A percentile compares a stretch with the other conserved stretches of the same genome.
These are phyloP conservation scores for Aphodius granarius DNA, from an alignment of 2,888 invertebrate species.

Conservation along the genomic window DNA sequence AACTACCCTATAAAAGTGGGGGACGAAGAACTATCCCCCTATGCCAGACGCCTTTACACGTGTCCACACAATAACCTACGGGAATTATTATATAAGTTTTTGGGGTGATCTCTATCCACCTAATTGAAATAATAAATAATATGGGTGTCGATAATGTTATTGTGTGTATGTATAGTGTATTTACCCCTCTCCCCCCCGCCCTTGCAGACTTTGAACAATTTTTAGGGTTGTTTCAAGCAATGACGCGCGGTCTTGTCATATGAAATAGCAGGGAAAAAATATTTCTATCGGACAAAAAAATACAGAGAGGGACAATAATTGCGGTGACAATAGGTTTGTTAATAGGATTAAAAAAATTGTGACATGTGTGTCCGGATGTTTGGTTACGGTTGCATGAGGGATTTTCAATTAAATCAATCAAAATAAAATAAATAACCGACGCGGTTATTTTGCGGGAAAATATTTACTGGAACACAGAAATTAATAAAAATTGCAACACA, in stretches of 20 bases:
- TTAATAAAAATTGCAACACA: too few species aligned
- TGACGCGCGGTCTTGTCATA: neutral
- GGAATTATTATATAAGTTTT: slow-evolving; percentile 7
- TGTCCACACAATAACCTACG: slow-evolving; percentile 5
- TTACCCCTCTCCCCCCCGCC: too few species aligned
- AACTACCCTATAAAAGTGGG: neutral
- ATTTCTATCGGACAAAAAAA: neutral
- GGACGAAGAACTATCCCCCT: slow-evolving; percentile 6
- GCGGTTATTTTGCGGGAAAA: too few species aligned
- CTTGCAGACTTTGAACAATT: neutral
- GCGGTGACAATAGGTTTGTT: neutral
- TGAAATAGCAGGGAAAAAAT: neutral
- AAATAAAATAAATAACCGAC: too few species aligned
- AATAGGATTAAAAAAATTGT: neutral
- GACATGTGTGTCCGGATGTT: neutral
- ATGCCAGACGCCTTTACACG: neutral
- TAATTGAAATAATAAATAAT: neutral
- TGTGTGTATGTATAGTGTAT: neutral
- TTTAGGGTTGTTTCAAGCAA: neutral
- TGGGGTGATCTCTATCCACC: neutral
- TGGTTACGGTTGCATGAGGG: too few species aligned
- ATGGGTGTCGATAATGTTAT: neutral
- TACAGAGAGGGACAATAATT: too few species aligned
- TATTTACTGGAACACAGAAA: too few species aligned
- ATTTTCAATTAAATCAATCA: too few species aligned